phyloP scores from a whole-genome alignment of 2,113 vertebrate species.

The Bujurquina vittata region DNA sequence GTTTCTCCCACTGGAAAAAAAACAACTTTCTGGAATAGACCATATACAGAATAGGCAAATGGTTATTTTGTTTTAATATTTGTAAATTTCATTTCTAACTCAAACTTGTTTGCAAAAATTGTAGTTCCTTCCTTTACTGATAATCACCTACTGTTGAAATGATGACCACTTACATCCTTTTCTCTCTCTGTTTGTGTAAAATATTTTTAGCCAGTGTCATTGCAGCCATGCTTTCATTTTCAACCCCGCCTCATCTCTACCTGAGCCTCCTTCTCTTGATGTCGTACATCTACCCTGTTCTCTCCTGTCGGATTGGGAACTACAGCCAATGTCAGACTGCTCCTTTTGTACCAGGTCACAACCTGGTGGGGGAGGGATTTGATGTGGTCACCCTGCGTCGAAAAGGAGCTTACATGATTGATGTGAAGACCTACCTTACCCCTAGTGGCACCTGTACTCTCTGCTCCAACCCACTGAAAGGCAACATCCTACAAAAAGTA shows the following conservation, averaged over 20 bases:
- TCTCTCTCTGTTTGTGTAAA: background rate
- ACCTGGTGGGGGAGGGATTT: conserved; percentile 75
- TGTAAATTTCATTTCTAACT: too few relatives aligned
- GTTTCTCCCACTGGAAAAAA: too few relatives aligned
- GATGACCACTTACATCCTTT: background rate
- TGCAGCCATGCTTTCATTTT: conserved; percentile 20
- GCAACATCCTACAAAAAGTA: conserved; percentile 33
- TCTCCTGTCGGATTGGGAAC: background rate
- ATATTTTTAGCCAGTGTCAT: background rate
- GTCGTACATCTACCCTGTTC: background rate
- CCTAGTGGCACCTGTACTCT: conserved; percentile 36
- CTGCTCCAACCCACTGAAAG: conserved; percentile 43
- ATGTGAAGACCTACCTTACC: conserved; percentile 36
- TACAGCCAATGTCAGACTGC: conserved; percentile 17
- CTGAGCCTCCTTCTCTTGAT: conserved; percentile 36
- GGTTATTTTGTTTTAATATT: too few relatives aligned
- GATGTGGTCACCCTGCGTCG: conserved; percentile 73
- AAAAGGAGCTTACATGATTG: conserved; percentile 67
- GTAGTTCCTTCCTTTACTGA: background rate
- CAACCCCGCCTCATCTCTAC: background rate
- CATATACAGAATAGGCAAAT: too few relatives aligned
- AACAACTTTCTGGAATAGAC: too few relatives aligned
- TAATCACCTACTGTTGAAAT: background rate
- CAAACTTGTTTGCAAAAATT: background rate
- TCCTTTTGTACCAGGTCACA: conserved; percentile 59